Evolutionary conservation across 37 sponge, comb jelly and placozoan genomes (phyloP), one percentile per base, ranked within the genome.

Genomic region (Haliclona indistincta): DNA sequence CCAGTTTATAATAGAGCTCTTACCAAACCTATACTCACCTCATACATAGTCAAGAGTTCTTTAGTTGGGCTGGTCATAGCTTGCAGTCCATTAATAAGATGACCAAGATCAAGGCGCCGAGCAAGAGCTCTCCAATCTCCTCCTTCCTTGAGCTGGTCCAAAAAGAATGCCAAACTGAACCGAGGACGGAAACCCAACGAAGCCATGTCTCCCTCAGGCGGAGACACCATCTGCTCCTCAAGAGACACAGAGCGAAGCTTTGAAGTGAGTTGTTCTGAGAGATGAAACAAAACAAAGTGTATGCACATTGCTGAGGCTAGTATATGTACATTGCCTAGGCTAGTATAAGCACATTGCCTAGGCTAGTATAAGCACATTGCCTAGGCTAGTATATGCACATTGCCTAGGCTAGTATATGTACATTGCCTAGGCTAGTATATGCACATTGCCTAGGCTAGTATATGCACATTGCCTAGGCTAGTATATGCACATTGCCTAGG

Each of bases 21-120:
- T n/a, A n/a, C n/a, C n/a, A n/a, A n/a, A n/a, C n/a, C n/a, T n/a
- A n/a, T 11, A 29, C 70, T 77, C 56, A 91, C 92, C 87, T 91
- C 87, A 74, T 69, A 91, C 53, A 70, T 56, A 43, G 11, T 51
- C 40, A 91, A 67, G 17, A 91, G 70, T 5, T 91, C 87, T 42
- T 74, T 78, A 53, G 87, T 86, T 11, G 92, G 92, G 55, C 81
- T 84, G 38, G 83, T 68, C 39, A 78, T 66, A 55, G 73, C 43
- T 22, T 80, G 39, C 17, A 91, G 74, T 15, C 76, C 87, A 35
- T 65, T 40, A 40, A 77, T 58, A 23, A 82, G 62, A 1, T 72
- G 47, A 13, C 42, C 66, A 10, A 86, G 43, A 26, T 63, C 71
- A 29, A 91, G 52, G 36, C 70, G 72, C 17, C 43, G 47, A 4